Evolutionary conservation across 2,888 invertebrate species (phyloP), one percentile per base, ranked within the genome.

Genomic region (Dicranocentrus wangi): DNA sequence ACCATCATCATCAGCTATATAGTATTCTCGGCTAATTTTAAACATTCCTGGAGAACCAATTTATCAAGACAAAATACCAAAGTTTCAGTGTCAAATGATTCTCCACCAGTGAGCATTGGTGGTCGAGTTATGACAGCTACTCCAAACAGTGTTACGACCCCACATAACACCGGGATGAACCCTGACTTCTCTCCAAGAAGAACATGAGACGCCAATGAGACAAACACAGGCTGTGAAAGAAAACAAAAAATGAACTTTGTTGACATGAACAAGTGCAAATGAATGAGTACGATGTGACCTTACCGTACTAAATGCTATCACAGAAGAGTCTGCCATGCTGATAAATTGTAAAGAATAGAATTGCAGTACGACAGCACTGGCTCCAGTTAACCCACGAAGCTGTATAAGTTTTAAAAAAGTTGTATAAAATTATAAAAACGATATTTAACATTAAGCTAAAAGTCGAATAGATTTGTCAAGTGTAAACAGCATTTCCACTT

Each of bases 151-250:
- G 84, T 85, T 2, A 84, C 27, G 7, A 84, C 13, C 0, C 82
- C 85, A 15, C 78, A 82, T 5, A 86, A 0, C 8, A 85, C 70
- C 0, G 86, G 83, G 0, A 84, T 71, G n/a, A 86, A 19, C 0
- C 86, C 86, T 28, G 84, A 83, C 51, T 82, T 81, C 71, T 86
- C 86, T n/a, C 82, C 82, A 3, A 85, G 79, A 7, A 84, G 43
- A 23, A 82, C 55, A 28, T 82, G 77, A 2, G 85, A 78, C 2
- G 82, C 77, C 2, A 85, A 25, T 3, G 79, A 72, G 0, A 79
- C 79, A 63, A 79, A 79, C 0, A 79, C 72, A 1, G 79, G 79
- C 66, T 76, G 17, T 5, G 19, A 1, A 68, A 55, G 3, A 17
- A 2, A 3, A 39, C 39, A 39, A 8, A n/a, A n/a, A n/a, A n/a